Evolutionary conservation across 2,797 vertebrate genomes (phyloP), one percentile per base, ranked within the genome.

Genomic region (Hydrocynus forskahlii): DNA sequence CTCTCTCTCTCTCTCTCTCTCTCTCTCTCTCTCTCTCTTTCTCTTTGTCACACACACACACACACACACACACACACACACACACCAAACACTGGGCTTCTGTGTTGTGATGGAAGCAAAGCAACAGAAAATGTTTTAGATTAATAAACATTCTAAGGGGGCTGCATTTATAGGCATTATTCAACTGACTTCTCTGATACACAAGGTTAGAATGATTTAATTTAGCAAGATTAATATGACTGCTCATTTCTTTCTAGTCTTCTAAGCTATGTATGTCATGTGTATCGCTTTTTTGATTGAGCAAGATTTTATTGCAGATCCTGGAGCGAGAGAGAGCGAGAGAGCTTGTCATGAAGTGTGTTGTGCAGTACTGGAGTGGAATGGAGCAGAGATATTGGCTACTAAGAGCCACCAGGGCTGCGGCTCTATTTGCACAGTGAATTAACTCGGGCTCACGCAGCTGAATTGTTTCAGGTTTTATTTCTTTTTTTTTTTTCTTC

Each of bases 301-400:
- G 75, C 38, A 38, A 21, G 81, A 50, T 78, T 78, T 81, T 78
- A 50, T 50, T 74, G 57, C 38, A 78, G 69, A 54, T 54, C 25
- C 50, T 48, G 68, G 50, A 74, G 8, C 9, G 43, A 10, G 66
- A 66, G 60, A 45, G 50, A 2, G 69, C 38, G 60, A 45, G 25
- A 7, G 12, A 9, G 71, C 43, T 75, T 75, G 69, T 75, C 81
- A 7, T 68, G 76, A 68, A 82, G 70, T 68, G 76, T 82, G 63
- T 75, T 82, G 50, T 55, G 23, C 43, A 7, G 76, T 40, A 13
- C 76, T 55, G 35, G 62, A 78, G 70, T 83, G 81, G 60, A 83
- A 79, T 79, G 76, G 76, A 83, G 81, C 81, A 63, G 76, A 78
- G 81, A 83, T 79, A 79, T 83, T 79, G 75, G 81, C 76, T 82